Conservation (phyloP, 2,113 vertebrate genomes). For the Cyphomyrus discorhynchus region DNA sequence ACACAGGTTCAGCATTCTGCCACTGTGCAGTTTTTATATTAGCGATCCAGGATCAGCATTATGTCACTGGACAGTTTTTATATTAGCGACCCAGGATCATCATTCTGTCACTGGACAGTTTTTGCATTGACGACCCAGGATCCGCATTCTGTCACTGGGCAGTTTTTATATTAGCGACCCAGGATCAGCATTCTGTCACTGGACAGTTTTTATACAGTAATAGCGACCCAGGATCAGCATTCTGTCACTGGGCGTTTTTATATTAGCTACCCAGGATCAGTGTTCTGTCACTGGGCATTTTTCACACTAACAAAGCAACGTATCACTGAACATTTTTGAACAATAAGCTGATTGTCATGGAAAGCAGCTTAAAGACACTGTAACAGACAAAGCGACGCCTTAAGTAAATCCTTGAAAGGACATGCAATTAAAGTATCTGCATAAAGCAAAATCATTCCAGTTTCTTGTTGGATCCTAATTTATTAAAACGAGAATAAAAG, state of each 20-base stretch:
- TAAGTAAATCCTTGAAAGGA: not conserved
- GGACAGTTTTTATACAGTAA: not conserved
- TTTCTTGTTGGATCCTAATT: not conserved
- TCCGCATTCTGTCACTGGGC: not conserved
- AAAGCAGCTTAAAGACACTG: not conserved
- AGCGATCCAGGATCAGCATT: not conserved
- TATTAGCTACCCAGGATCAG: not conserved
- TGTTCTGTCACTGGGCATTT: not conserved
- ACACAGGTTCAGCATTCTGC: not conserved
- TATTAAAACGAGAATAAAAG: constrained; percentile 6
- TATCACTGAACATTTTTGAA: not conserved
- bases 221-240: no score
- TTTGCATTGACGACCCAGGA: not conserved
- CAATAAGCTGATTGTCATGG: not conserved
- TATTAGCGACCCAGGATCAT: not conserved
- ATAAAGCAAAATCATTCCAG: not conserved
- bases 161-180: not conserved
- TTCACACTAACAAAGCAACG: not conserved
- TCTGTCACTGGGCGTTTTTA: not conserved
- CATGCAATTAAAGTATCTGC: not conserved
- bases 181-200: not conserved
- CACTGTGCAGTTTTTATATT: not conserved
- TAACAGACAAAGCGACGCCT: not conserved
- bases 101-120: not conserved
- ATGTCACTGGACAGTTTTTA: not conserved